Evolutionary conservation across 2,888 invertebrate genomes (phyloP).

Genomic region (Acanthosoma haemorrhoidale): DNA sequence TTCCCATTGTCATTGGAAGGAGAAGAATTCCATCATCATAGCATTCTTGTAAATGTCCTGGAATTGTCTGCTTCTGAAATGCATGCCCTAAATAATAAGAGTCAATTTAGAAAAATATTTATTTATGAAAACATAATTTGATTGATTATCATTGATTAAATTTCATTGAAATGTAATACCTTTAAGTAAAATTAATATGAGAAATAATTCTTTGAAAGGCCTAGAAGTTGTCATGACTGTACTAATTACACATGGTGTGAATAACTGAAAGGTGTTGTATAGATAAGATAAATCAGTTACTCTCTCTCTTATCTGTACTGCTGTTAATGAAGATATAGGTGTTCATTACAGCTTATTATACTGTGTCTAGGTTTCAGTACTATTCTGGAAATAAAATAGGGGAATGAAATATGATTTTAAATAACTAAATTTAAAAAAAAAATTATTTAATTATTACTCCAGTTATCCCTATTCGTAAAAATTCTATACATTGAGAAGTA

Average conservation of each 20-base stretch:
- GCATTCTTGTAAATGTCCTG: slow-evolving; percentile 55
- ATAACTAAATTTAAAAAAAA: too few species aligned
- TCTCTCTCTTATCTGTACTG: too few species aligned
- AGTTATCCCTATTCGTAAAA: too few species aligned
- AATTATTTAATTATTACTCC: too few species aligned
- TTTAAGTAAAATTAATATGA: slow-evolving; percentile 6
- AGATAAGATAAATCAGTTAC: slow-evolving; percentile 20
- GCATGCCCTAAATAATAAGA: neutral
- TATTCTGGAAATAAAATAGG: too few species aligned
- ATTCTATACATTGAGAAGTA: too few species aligned
- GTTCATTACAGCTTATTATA: too few species aligned
- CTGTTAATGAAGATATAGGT: too few species aligned
- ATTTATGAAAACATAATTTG: neutral
- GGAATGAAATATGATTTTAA: too few species aligned
- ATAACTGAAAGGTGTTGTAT: neutral
- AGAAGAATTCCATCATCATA: slow-evolving; percentile 51
- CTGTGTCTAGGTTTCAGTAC: too few species aligned
- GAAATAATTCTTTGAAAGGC: neutral
- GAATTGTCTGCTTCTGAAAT: slow-evolving; percentile 46
- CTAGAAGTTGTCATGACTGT: neutral
- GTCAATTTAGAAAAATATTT: neutral
- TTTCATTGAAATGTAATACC: neutral
- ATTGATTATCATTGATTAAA: neutral
- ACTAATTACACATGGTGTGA: neutral
- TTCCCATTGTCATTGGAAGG: slow-evolving; percentile 55